Conservation (phyloP, 1,140 invertebrate species). For the Drosophila tristis region DNA sequence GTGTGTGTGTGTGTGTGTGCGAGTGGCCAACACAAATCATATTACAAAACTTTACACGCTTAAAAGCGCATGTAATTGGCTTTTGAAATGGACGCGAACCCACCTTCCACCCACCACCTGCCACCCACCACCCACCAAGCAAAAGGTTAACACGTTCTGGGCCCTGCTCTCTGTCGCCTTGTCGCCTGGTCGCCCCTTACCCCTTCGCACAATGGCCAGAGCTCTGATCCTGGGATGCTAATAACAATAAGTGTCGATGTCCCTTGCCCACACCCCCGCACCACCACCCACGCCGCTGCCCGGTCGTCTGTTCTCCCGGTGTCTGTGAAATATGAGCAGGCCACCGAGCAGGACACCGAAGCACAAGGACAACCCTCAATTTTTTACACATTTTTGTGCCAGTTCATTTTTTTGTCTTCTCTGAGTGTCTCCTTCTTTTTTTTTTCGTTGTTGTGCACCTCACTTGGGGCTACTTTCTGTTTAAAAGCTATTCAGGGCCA, state of each 20-base stretch:
- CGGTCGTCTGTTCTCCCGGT: conserved; percentile 33
- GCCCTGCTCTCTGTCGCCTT: conserved; percentile 20
- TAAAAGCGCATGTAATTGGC: conserved; percentile 82
- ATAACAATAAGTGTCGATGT: conserved; percentile 81
- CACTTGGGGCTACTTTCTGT: conserved; percentile 46
- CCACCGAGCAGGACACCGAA: conserved; percentile 11
- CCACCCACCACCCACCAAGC: neutral
- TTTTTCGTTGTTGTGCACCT: conserved; percentile 25
- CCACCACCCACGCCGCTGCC: neutral
- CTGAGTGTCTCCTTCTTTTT: neutral
- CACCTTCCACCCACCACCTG: neutral
- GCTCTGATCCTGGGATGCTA: conserved; percentile 60
- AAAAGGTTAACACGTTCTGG: conserved; percentile 75
- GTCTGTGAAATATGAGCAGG: conserved; percentile 76
- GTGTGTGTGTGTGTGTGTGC: no score
- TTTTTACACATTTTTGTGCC: neutral
- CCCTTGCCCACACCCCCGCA: conserved; percentile 9
- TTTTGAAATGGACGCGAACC: conserved; percentile 70
- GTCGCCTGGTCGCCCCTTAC: neutral
- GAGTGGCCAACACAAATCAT: conserved; percentile 67
- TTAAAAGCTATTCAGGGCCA: conserved; percentile 23
- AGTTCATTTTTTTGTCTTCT: neutral
- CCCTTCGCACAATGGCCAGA: conserved; percentile 8
- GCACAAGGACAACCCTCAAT: conserved; percentile 30
- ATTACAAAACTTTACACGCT: conserved; percentile 83